Percentiles rank a stretch among this genome's conserved stretches.
These are phyloP conservation scores for Drosophila orena DNA, from an alignment of 1,140 invertebrate genomes.

Conservation along the genomic window DNA sequence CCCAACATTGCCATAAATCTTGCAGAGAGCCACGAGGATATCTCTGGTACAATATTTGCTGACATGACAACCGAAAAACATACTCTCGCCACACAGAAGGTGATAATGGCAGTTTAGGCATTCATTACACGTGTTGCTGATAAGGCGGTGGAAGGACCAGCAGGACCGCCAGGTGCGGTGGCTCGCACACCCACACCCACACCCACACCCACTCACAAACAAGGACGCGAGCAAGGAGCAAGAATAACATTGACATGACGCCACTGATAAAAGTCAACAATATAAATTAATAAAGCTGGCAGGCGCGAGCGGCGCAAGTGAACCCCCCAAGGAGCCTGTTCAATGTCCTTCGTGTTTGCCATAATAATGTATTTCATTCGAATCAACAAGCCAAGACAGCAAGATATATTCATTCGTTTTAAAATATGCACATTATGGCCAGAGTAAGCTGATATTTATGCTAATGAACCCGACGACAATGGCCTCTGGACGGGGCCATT, in stretches of 20 bases:
- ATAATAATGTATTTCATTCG: conserved; percentile 81
- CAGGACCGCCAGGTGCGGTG: conserved; percentile 5
- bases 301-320: conserved; percentile 48
- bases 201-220: conserved; percentile 1
- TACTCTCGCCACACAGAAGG: conserved; percentile 61
- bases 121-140: conserved; percentile 84
- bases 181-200: neutral
- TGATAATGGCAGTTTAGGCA: conserved; percentile 84
- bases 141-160: conserved; percentile 36
- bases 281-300: conserved; percentile 83
- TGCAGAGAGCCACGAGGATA: conserved; percentile 41
- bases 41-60: conserved; percentile 78
- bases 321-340: conserved; percentile 54
- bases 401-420: conserved; percentile 60
- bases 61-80: conserved; percentile 80
- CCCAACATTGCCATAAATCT: conserved; percentile 51
- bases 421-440: conserved; percentile 79
- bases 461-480: conserved; percentile 73
- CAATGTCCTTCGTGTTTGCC: conserved; percentile 75
- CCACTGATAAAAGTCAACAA: conserved; percentile 81
- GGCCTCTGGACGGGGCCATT: conserved; percentile 56
- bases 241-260: conserved; percentile 59
- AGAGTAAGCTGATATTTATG: conserved; percentile 80
- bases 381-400: conserved; percentile 70
- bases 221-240: conserved; percentile 2